phyloP scores from a whole-genome alignment of 2,113 vertebrate genomes.

The Atractosteus spatula region DNA sequence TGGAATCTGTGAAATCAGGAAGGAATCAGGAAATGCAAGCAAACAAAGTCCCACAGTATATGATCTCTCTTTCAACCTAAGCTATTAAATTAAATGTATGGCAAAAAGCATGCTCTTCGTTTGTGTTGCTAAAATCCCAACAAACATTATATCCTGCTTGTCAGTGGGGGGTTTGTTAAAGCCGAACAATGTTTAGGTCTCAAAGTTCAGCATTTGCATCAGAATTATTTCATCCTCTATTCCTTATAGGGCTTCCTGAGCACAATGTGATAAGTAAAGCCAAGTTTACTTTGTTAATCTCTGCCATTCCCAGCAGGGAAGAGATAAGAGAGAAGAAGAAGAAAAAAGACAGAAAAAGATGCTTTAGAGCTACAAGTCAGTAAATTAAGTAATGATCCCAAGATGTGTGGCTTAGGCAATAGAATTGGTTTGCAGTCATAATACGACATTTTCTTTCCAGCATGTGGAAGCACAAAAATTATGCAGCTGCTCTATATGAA shows the following conservation, averaged over 20 bases:
- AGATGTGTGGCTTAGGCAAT: not conserved
- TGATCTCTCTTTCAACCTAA: slow-evolving; percentile 22
- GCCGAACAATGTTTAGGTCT: slow-evolving; percentile 38
- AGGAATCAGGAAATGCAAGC: slow-evolving; percentile 29
- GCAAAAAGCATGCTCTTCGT: slow-evolving; percentile 19
- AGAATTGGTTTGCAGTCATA: slow-evolving; percentile 1
- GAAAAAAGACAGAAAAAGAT: slow-evolving; percentile 32
- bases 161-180: slow-evolving; percentile 27
- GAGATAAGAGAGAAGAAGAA: slow-evolving; percentile 57
- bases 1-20: slow-evolving; percentile 27
- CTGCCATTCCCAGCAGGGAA: slow-evolving; percentile 68
- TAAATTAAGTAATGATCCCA: slow-evolving; percentile 11
- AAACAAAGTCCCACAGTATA: slow-evolving; percentile 33
- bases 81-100: slow-evolving; percentile 25
- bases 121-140: slow-evolving; percentile 35
- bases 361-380: slow-evolving; percentile 21
- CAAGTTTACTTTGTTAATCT: slow-evolving; percentile 77
- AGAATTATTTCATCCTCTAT: slow-evolving; percentile 54
- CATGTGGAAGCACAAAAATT: not conserved
- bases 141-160: slow-evolving; percentile 27
- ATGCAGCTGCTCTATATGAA: too few relatives aligned
- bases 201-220: slow-evolving; percentile 40
- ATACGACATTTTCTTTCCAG: too few relatives aligned
- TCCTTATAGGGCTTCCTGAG: slow-evolving; percentile 69
- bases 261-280: slow-evolving; percentile 76